phyloP scores from a whole-genome alignment of 2,113 vertebrate genomes.

The Casuarius casuarius region DNA sequence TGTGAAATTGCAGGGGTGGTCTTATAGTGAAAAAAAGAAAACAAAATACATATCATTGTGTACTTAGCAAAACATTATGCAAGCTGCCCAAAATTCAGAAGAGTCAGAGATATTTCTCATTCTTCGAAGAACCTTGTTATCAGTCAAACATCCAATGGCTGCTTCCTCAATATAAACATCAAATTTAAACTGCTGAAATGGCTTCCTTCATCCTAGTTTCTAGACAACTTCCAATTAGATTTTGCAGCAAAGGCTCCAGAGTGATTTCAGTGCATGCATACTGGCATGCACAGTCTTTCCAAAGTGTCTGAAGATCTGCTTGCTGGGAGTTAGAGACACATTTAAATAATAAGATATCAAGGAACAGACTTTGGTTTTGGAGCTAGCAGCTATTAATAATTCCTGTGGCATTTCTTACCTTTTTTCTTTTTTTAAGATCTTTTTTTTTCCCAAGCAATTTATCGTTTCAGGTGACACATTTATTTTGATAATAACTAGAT shows the following conservation, averaged over 20 bases:
- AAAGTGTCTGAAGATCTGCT: not conserved
- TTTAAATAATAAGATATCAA: not conserved
- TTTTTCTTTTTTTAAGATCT: not conserved
- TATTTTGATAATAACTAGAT: not conserved
- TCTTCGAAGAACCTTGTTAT: not conserved
- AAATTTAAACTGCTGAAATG: not conserved
- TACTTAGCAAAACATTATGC: not conserved
- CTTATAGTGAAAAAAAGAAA: not conserved
- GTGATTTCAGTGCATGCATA: not conserved
- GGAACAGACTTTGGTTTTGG: not conserved
- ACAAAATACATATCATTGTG: rapidly evolving
- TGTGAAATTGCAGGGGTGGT: not conserved
- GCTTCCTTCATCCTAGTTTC: not conserved
- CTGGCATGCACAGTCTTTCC: not conserved
- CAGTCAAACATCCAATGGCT: rapidly evolving
- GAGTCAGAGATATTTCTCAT: not conserved
- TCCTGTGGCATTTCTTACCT: not conserved
- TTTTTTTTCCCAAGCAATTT: not conserved
- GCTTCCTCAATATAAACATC: not conserved
- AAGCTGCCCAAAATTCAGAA: rapidly evolving
- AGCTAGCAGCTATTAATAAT: not conserved
- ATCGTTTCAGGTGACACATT: not conserved
- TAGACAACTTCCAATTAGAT: not conserved
- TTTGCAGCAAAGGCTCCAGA: not conserved
- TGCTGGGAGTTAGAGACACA: not conserved